Percentiles rank a stretch among this genome's conserved stretches.
These are phyloP conservation scores for Lepidurus arcticus DNA, from an alignment of 1,140 invertebrate species.

Conservation along the genomic window DNA sequence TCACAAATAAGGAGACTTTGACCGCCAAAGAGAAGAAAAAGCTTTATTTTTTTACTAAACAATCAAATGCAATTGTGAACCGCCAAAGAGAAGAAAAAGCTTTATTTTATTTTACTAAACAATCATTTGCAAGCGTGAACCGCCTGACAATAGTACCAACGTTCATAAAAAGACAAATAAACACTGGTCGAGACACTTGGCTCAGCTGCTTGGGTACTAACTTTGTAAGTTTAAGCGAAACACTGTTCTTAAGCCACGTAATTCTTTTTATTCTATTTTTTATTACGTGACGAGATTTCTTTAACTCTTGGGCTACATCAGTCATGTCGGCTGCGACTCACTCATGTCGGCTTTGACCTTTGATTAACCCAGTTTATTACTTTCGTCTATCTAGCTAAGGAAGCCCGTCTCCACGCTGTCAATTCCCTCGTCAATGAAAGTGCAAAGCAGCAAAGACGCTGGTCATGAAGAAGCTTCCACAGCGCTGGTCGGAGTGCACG, in stretches of 20 bases:
- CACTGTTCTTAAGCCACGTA: background rate
- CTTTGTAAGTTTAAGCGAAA: background rate
- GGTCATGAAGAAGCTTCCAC: constrained; percentile 65
- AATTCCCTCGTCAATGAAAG: constrained; percentile 88
- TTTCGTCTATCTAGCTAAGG: constrained; percentile 65
- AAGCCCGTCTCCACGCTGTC: constrained; percentile 94
- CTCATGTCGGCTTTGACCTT: background rate
- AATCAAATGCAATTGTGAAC: no score
- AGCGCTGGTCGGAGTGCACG: constrained; percentile 72
- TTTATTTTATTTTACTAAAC: background rate
- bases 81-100: background rate
- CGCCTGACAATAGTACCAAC: no score
- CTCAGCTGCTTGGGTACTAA: background rate
- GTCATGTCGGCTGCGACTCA: no score
- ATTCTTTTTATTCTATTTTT: background rate
- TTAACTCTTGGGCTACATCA: background rate
- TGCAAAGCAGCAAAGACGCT: constrained; percentile 50
- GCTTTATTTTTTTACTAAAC: background rate
- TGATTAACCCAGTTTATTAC: constrained; percentile 13
- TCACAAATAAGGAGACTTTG: background rate
- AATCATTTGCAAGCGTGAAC: no score
- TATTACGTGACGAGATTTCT: background rate
- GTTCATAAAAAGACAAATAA: background rate
- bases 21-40: background rate
- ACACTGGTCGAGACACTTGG: background rate